These are phyloP conservation scores for Didymodactylos carnosus DNA, from an alignment of 2,888 invertebrate species.

Conservation along the genomic window DNA sequence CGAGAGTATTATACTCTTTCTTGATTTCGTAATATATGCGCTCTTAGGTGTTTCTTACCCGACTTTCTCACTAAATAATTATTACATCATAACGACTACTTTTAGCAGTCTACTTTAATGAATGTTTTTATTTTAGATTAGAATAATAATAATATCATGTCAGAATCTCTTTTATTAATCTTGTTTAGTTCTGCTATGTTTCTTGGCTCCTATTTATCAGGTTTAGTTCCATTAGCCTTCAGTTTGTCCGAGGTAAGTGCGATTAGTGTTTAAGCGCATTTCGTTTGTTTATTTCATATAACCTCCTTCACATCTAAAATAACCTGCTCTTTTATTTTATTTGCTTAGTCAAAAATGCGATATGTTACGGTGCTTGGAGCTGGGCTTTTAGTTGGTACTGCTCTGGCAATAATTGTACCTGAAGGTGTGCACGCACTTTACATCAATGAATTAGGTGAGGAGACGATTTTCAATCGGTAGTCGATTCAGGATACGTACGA, in stretches of 20 bases:
- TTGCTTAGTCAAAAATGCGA: slow-evolving; percentile 65
- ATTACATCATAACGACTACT: too few species aligned
- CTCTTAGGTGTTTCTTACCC: too few species aligned
- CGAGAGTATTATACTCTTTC: too few species aligned
- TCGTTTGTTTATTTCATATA: not conserved
- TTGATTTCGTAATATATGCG: too few species aligned
- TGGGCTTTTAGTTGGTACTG: slow-evolving; percentile 85
- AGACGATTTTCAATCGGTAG: too few species aligned
- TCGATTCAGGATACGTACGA: too few species aligned
- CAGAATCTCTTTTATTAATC: not conserved
- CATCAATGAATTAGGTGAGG: not conserved
- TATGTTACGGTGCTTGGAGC: slow-evolving; percentile 89
- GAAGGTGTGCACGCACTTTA: slow-evolving; percentile 57
- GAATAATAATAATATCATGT: not conserved
- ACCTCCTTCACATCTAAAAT: not conserved
- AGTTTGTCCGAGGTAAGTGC: too few species aligned
- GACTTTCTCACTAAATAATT: too few species aligned
- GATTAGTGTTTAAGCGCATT: not conserved
- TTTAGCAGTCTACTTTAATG: too few species aligned
- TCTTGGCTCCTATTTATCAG: slow-evolving; percentile 78
- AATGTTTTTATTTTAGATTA: too few species aligned
- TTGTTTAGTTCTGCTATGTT: slow-evolving; percentile 58
- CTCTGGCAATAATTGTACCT: slow-evolving; percentile 87
- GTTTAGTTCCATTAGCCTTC: slow-evolving; percentile 66
- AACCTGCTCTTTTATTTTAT: not conserved